Conservation (phyloP, 2,797 vertebrate genomes). For the Cirrhinus molitorella region DNA sequence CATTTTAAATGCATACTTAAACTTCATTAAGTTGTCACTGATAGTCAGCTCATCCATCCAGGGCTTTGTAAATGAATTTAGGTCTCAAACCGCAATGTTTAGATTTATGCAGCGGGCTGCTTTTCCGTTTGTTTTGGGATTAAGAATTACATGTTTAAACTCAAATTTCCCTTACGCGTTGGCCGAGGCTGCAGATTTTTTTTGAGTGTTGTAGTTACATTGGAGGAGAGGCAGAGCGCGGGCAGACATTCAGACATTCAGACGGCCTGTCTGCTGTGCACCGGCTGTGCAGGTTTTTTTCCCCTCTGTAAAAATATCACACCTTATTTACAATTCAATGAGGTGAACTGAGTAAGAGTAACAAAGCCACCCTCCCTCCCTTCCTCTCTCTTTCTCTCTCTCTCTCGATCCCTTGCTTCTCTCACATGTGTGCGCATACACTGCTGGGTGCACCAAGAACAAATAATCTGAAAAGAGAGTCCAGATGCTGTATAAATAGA, state of each 20-base stretch:
- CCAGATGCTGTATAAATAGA: constrained; percentile 58
- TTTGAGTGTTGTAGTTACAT: constrained; percentile 48
- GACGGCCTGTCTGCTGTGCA: constrained; percentile 60
- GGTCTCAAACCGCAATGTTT: constrained; percentile 36
- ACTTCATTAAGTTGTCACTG: constrained; percentile 51
- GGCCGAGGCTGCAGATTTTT: constrained; percentile 32
- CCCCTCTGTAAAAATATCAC: constrained; percentile 64
- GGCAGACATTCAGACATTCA: constrained; percentile 63
- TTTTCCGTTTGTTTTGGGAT: constrained; percentile 50
- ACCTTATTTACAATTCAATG: constrained; percentile 73
- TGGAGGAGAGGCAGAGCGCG: constrained; percentile 50
- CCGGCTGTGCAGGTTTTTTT: constrained; percentile 60
- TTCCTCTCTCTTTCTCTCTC: constrained; percentile 32
- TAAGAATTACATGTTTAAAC: constrained; percentile 47
- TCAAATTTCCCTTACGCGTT: constrained; percentile 34
- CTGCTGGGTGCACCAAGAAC: constrained; percentile 56
- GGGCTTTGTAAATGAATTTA: constrained; percentile 42
- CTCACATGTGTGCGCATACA: constrained; percentile 45
- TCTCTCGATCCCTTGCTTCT: constrained; percentile 33
- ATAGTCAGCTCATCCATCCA: constrained; percentile 37
- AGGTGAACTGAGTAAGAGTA: constrained; percentile 67
- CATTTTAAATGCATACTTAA: constrained; percentile 40
- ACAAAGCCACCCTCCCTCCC: constrained; percentile 58
- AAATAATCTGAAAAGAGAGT: constrained; percentile 62
- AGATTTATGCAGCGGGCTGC: constrained; percentile 33